Base-by-base conservation (phyloP, 2,113 vertebrate species). In the Addax nasomaculatus region DNA sequence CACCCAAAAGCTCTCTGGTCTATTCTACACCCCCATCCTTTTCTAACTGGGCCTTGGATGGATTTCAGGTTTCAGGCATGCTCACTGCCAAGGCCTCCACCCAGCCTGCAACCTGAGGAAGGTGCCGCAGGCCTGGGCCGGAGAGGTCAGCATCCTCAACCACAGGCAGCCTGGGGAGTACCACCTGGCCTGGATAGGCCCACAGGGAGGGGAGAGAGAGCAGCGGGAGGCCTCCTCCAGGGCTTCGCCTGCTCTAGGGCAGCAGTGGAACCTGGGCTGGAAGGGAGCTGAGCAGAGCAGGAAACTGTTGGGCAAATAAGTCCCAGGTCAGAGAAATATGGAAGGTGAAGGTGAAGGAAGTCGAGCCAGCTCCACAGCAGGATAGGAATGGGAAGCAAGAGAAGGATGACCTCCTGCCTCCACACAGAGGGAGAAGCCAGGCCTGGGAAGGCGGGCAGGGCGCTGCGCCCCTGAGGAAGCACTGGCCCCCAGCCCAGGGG, bases 401-500 rank as follows among this genome's bases (percentile, higher is more conserved):
- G 30, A 49, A 47, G 33, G 47, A 39, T 17, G 43, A 1, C 2
- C 21, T 3, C 23, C 47, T 36, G 17, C 85, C 43, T 43, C 13
- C 36, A 39, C 85, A 12, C n/a, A 30, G 33, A 4, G 25, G 79
- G 58, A 91, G 84, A 78, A 39, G 29, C 0, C 3, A 33, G 62
- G 39, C 30, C 85, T 79, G 43, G 85, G 43, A 30, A 45, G 55
- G 57, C 2, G 0, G 58, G 14, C 36, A 30, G 81, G 57, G 73
- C 57, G 4, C 60, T 16, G 51, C 27, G 89, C 81, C 86, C 76
- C 47, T 0, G 33, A 25, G 11, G 23, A 85, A 81, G 60, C 45
- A 16, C 79, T 86, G 97, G 94, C 95, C n/a, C 17, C 55, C 5
- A 33, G 79, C 93, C 76, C 12, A 1, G 83, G 5, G 62, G 39